Conservation (phyloP, 2,888 invertebrate genomes). For the Hypercompe scribonia region DNA sequence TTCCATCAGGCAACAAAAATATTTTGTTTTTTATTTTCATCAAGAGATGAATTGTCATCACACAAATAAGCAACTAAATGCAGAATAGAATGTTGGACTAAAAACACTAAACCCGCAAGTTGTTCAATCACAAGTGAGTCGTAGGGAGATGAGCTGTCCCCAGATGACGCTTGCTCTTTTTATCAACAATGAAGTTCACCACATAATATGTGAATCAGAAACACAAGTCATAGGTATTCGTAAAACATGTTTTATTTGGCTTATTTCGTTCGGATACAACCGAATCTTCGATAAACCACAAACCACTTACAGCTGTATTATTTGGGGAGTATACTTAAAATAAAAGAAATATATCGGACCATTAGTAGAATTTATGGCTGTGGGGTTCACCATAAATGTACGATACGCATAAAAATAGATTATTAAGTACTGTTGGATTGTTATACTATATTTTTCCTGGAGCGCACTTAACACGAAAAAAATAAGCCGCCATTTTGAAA, state of each 20-base stretch:
- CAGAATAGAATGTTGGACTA: background rate
- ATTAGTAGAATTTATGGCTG: background rate
- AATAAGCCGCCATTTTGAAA: conserved; percentile 32
- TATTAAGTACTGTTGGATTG: background rate
- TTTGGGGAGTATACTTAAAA: background rate
- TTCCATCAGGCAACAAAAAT: no score
- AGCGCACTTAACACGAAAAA: conserved; percentile 15
- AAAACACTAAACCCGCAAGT: background rate
- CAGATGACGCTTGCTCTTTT: background rate
- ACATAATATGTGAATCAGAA: background rate
- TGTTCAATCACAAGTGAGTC: background rate
- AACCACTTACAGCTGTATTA: background rate
- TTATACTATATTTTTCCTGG: conserved; percentile 8
- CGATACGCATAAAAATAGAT: conserved; percentile 3
- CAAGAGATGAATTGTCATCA: no score
- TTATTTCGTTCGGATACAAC: background rate
- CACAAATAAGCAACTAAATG: no score
- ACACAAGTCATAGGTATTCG: background rate
- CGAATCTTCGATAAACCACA: background rate
- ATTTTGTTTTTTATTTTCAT: no score
- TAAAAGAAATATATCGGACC: background rate
- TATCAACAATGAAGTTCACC: background rate
- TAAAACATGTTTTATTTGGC: background rate
- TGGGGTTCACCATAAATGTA: background rate
- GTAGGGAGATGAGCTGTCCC: background rate